Evolutionary conservation across 2,888 invertebrate genomes (phyloP), one percentile per base, ranked within the genome.

Genomic region (Apotomis betuletana): DNA sequence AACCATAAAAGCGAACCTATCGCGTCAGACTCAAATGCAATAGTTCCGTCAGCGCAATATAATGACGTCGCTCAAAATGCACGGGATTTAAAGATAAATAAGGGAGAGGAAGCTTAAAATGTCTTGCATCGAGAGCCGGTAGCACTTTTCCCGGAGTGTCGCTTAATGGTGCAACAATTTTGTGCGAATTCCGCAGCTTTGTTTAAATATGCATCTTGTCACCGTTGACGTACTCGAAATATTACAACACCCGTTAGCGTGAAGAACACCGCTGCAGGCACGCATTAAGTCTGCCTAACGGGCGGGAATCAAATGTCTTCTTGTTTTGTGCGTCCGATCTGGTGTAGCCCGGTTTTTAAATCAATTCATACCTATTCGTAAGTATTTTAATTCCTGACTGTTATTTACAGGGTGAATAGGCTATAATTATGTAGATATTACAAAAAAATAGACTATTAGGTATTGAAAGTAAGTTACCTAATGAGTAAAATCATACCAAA

Each of bases 171-270:
- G 83, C 82, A 84, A 86, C 85, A 86, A 86, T 87, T 87, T 87
- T 73, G 76, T 81, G 81, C 77, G 80, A 80, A 81, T 82, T 83
- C 83, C 79, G 76, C 80, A 81, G 80, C 84, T 85, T 85, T 87
- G 80, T 80, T 77, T 80, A 76, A 77, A 79, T 76, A 77, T 77
- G 76, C 77, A 77, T 57, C 77, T 71, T 76, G 76, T 77, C 76
- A 75, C 74, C 83, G 84, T 86, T 89, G 89, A 90, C 87, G 87
- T 88, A 85, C 89, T 90, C 87, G 85, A 90, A 90, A 90, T 89
- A 91, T 89, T 89, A 90, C 85, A 87, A 84, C 87, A 86, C 81
- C 88, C 87, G 87, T 88, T 88, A 88, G 91, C 90, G 90, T 90
- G 90, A 91, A 54, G 74, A 72, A 74, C 75, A 74, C 73, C 72